Conservation (phyloP, 2,113 vertebrate species). For the Clupea harengus region DNA sequence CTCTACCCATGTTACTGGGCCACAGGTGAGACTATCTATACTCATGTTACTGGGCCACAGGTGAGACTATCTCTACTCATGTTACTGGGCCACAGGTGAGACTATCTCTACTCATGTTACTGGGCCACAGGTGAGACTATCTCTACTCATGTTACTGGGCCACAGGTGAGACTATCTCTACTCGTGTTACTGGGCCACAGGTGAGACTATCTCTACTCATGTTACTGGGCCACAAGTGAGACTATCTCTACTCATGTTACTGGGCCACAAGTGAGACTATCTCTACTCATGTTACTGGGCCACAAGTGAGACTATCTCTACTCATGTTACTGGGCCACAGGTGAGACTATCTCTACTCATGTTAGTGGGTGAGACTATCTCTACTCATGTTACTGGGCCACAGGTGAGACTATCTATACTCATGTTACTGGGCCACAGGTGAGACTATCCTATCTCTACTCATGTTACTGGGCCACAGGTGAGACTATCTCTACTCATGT, state of each 20-base stretch:
- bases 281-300: constrained; percentile 84
- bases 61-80: constrained; percentile 77
- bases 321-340: constrained; percentile 86
- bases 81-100: constrained; percentile 88
- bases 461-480: constrained; percentile 88
- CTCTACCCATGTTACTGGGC: constrained; percentile 83
- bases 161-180: constrained; percentile 81
- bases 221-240: constrained; percentile 88
- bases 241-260: constrained; percentile 71
- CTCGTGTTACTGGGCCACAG: constrained; percentile 89
- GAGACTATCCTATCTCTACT: no score
- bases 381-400: constrained; percentile 87
- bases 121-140: constrained; percentile 83
- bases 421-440: constrained; percentile 88
- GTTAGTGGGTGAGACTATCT: constrained; percentile 78
- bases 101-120: constrained; percentile 71
- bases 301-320: constrained; percentile 80
- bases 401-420: constrained; percentile 76
- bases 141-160: constrained; percentile 84
- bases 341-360: constrained; percentile 76
- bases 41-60: constrained; percentile 86
- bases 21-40: constrained; percentile 81
- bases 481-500: constrained; percentile 67
- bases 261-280: constrained; percentile 83
- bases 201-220: constrained; percentile 77